Base-by-base conservation (phyloP, 2,113 vertebrate species). In the Melanotaenia duboulayi region DNA sequence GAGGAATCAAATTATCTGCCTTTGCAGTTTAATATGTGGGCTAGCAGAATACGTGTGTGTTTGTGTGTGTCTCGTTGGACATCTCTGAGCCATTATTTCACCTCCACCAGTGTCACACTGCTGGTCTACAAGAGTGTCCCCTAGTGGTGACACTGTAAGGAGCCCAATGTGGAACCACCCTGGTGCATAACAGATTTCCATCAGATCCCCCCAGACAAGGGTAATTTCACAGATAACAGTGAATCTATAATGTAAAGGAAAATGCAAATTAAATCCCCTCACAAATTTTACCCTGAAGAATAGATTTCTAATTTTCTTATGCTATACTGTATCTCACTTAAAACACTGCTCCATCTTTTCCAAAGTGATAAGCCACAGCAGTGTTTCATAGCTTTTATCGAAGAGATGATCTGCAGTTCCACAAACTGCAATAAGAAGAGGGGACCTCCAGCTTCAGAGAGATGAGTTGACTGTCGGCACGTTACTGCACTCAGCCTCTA, bases 161-260 rank as follows among this genome's bases (percentile, higher is more conserved):
- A 76, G 28, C 59, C 67, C 70, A 39, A 48, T 70, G 69, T 73
- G 61, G 72, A 87, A 58, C 83, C 87, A 89, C 75, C 74, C 83
- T 80, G 79, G 68, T 89, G 77, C 80, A 73, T 79, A 89, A 81
- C 72, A 71, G 86, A 92, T 90, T 92, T 85, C 61, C 78, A 91
- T 91, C 89, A 88, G 85, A 91, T 90, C 67, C 61, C 68, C 56
- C 61, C 49, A 89, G 89, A 91, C 90, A 91, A 87, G 78, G 69
- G 82, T 91, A 90, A 92, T 89, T 92, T 90, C 85, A 90, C 78
- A 94, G 90, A 91, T 92, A 92, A 91, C 87, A 86, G 78, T 74
- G 77, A 85, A 90, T 90, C 73, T 86, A 76, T 83, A 88, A 92
- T 81, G 76, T 89, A 74, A 54, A 86, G 69, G 81, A 79, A 88